These are phyloP conservation scores for Bradypodion pumilum DNA, from an alignment of 2,797 vertebrate species.

Conservation along the genomic window DNA sequence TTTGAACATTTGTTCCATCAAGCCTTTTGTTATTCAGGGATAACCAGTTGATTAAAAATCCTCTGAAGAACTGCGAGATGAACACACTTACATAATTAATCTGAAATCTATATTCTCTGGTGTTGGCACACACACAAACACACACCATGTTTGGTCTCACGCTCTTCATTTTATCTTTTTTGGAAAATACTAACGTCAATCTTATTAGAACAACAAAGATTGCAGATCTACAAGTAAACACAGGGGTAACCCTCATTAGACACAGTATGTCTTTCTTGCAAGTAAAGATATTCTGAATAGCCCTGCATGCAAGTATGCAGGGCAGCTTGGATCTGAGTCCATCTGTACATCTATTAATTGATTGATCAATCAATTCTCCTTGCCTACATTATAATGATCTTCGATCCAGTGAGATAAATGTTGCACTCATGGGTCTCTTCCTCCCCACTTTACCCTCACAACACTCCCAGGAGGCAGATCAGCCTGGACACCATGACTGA, in stretches of 20 bases:
- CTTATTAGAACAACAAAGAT: conserved; percentile 65
- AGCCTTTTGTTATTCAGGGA: conserved; percentile 46
- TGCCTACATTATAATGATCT: too few relatives aligned
- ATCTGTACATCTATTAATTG: too few relatives aligned
- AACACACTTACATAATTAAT: conserved; percentile 54
- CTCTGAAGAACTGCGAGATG: conserved; percentile 59
- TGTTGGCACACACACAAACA: conserved; percentile 11
- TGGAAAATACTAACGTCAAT: conserved; percentile 53
- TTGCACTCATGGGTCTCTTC: background rate
- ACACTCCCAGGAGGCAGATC: background rate
- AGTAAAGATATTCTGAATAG: background rate
- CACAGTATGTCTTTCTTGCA: background rate
- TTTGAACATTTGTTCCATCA: conserved; percentile 47
- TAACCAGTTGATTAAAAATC: conserved; percentile 64
- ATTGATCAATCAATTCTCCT: too few relatives aligned
- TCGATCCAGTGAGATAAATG: background rate
- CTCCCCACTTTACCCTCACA: background rate
- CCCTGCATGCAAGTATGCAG: background rate
- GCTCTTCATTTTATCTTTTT: conserved; percentile 54
- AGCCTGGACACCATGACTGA: background rate
- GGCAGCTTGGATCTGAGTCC: background rate
- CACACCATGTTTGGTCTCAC: conserved; percentile 50
- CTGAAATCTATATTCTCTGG: conserved; percentile 26
- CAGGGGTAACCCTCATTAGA: background rate
- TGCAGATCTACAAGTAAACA: background rate